A percentile compares a stretch with the other conserved stretches of the same genome.
These are phyloP conservation scores for Phataginus tricuspis DNA, from an alignment of 2,797 vertebrate species.

Conservation along the genomic window DNA sequence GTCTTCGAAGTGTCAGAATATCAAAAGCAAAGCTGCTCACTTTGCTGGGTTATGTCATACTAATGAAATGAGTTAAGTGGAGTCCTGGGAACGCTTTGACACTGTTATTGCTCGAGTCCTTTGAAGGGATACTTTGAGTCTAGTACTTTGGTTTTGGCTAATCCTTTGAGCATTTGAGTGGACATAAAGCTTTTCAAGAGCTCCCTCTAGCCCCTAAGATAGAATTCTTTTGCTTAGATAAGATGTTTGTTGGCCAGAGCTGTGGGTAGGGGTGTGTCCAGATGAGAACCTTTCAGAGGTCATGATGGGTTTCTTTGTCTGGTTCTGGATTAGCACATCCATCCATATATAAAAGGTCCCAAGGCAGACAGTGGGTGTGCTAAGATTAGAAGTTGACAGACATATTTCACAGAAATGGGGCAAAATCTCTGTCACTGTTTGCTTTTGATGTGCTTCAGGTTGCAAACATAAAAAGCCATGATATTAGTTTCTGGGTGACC, in stretches of 20 bases:
- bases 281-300: neutral
- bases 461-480: neutral
- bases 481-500: neutral
- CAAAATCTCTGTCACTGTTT: neutral
- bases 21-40: slow-evolving; percentile 22
- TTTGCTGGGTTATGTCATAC: slow-evolving; percentile 38
- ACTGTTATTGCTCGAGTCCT: neutral
- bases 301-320: neutral
- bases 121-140: neutral
- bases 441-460: neutral
- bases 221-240: neutral
- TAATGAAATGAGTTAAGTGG: slow-evolving; percentile 46
- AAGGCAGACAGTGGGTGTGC: neutral
- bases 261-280: neutral
- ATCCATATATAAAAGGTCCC: neutral
- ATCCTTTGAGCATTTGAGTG: neutral
- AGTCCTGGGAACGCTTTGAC: neutral
- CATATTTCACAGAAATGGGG: neutral
- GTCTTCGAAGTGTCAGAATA: slow-evolving; percentile 67
- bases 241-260: neutral
- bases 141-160: neutral
- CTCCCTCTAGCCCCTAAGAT: neutral
- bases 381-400: neutral
- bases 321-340: neutral
- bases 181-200: neutral